These are phyloP conservation scores for Agapetus fuscipes DNA, from an alignment of 2,888 invertebrate species.

Conservation along the genomic window DNA sequence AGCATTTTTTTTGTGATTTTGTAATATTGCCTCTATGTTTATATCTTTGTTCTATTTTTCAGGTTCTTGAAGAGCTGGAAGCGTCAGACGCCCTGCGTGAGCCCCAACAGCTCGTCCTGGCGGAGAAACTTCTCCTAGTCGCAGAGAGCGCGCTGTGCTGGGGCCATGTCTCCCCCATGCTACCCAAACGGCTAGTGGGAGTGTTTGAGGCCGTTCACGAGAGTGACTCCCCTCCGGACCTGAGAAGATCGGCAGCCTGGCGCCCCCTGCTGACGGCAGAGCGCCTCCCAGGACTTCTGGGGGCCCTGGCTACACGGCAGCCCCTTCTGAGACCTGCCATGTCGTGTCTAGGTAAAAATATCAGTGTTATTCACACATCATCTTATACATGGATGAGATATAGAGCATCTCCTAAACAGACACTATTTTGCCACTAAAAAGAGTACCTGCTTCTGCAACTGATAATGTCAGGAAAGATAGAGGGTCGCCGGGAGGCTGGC, in stretches of 20 bases:
- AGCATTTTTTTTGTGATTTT: no score
- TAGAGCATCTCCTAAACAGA: no score
- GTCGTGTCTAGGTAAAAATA: slow-evolving; percentile 52
- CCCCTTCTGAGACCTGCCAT: slow-evolving; percentile 53
- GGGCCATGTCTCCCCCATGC: slow-evolving; percentile 63
- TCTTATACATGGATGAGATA: no score
- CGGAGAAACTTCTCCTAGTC: slow-evolving; percentile 64
- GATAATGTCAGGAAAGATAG: no score
- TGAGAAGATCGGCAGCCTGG: slow-evolving; percentile 44
- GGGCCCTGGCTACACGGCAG: slow-evolving; percentile 59
- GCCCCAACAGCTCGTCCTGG: slow-evolving; percentile 46
- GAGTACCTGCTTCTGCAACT: no score
- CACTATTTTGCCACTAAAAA: no score
- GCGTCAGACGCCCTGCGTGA: slow-evolving; percentile 37
- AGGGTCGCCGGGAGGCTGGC: no score
- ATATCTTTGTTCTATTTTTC: slow-evolving; percentile 21
- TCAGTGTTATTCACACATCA: no score
- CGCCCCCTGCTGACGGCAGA: slow-evolving; percentile 40
- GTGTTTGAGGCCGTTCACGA: slow-evolving; percentile 61
- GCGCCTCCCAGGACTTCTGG: slow-evolving; percentile 60
- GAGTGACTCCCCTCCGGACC: slow-evolving; percentile 52
- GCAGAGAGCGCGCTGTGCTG: slow-evolving; percentile 71
- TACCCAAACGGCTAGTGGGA: slow-evolving; percentile 60
- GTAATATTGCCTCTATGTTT: no score
- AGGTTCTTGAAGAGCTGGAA: slow-evolving; percentile 24